Evolutionary conservation across 2,797 vertebrate genomes (phyloP).

Genomic region (Gymnoscopelus microlampas): DNA sequence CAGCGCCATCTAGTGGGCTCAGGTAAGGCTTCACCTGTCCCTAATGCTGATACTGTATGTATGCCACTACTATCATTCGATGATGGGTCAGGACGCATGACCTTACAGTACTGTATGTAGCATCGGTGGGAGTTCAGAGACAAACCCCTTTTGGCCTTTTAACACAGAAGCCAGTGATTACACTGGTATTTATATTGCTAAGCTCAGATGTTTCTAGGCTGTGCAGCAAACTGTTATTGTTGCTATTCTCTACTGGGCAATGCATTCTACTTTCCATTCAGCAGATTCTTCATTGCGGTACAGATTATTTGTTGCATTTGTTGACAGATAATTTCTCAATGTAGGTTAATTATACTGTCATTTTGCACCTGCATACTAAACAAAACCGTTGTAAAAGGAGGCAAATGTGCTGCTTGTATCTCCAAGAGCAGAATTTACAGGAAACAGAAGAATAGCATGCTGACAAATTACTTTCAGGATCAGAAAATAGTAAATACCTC

Average conservation of each 20-base stretch:
- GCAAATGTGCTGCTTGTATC: conserved; percentile 17
- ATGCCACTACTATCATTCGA: no score
- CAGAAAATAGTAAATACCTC: conserved; percentile 27
- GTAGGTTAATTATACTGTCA: conserved; percentile 13
- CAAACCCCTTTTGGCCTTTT: no score
- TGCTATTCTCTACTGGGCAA: neutral
- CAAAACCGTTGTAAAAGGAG: conserved; percentile 18
- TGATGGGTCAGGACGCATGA: no score
- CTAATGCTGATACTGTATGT: no score
- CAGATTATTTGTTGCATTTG: conserved; percentile 8
- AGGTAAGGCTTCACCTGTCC: no score
- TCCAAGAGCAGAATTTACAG: conserved; percentile 20
- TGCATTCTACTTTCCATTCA: conserved; percentile 4
- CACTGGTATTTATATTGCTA: conserved; percentile 13
- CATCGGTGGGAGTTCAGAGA: no score
- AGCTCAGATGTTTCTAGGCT: conserved; percentile 16
- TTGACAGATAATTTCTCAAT: conserved; percentile 23
- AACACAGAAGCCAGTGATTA: neutral
- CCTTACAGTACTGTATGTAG: no score
- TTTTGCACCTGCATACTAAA: conserved; percentile 27
- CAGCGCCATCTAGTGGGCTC: no score
- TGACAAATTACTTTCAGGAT: conserved; percentile 54
- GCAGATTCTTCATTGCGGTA: neutral
- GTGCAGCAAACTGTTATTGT: conserved; percentile 5
- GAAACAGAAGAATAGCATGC: conserved; percentile 42